Evolutionary conservation across 2,113 vertebrate species (phyloP).

Genomic region (Bubo bubo): DNA sequence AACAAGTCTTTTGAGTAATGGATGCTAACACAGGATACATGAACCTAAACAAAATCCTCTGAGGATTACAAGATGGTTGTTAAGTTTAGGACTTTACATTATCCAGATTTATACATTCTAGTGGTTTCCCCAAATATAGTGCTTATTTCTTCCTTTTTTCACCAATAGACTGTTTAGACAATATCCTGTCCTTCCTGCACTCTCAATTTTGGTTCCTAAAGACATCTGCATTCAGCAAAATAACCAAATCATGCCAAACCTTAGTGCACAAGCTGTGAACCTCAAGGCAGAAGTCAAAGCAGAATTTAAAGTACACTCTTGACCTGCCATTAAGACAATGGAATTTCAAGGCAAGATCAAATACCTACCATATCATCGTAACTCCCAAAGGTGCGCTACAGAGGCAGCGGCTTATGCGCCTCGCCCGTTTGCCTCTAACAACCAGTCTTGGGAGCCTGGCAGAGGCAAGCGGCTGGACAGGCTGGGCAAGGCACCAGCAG

Average conservation of each 20-base stretch:
- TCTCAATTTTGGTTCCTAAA: constrained; percentile 14
- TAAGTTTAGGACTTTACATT: constrained; percentile 14
- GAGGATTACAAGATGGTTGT: constrained; percentile 17
- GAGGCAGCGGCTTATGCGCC: not conserved
- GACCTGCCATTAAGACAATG: not conserved
- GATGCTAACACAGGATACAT: constrained; percentile 1
- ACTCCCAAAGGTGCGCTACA: not conserved
- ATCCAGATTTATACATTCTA: constrained; percentile 40
- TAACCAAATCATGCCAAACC: not conserved
- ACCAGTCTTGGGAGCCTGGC: not conserved
- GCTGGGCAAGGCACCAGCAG: constrained; percentile 37
- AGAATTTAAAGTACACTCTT: not conserved
- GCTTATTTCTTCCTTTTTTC: not conserved
- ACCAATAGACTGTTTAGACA: not conserved
- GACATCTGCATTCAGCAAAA: not conserved
- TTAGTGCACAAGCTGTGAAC: not conserved
- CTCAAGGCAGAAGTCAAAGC: not conserved
- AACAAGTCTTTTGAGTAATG: constrained; percentile 4
- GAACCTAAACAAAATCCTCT: constrained; percentile 44
- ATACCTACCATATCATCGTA: not conserved
- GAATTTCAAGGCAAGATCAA: not conserved
- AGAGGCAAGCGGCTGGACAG: constrained; percentile 13
- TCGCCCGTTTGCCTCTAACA: not conserved
- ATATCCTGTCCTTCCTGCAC: not conserved
- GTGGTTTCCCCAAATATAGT: not conserved